Conservation (phyloP, 2,888 invertebrate species). For the Deroplatys truncata region DNA sequence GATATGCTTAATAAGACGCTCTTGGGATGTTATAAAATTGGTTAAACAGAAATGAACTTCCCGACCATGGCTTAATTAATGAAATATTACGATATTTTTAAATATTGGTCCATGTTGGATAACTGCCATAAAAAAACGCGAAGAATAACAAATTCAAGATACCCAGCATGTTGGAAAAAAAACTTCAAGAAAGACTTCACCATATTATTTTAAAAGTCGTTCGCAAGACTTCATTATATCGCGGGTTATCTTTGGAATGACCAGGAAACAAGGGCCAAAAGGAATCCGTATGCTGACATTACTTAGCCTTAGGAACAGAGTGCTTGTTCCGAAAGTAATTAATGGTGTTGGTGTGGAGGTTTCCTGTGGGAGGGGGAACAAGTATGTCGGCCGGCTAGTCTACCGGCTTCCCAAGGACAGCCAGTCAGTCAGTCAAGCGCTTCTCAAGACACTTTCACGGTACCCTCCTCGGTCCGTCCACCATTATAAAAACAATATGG, state of each 20-base stretch:
- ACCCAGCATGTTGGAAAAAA: no score
- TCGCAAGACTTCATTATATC: neutral
- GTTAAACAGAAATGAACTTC: no score
- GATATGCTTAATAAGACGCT: no score
- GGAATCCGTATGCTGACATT: neutral
- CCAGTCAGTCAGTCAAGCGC: neutral
- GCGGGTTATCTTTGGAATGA: neutral
- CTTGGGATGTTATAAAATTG: no score
- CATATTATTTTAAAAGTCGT: no score
- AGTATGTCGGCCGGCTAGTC: neutral
- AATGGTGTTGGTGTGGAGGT: neutral
- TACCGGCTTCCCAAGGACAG: neutral
- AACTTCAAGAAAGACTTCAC: no score
- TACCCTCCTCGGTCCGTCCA: neutral
- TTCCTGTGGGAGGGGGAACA: neutral
- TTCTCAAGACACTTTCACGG: neutral
- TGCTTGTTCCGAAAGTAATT: neutral
- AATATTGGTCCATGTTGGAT: no score
- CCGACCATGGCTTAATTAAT: no score
- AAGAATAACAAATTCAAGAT: no score
- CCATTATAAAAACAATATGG: neutral
- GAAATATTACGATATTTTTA: no score
- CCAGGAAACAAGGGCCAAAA: neutral
- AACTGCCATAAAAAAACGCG: no score
- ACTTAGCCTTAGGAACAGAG: neutral